phyloP scores from a whole-genome alignment of 2,113 vertebrate genomes.

The Anolis sagrei region DNA sequence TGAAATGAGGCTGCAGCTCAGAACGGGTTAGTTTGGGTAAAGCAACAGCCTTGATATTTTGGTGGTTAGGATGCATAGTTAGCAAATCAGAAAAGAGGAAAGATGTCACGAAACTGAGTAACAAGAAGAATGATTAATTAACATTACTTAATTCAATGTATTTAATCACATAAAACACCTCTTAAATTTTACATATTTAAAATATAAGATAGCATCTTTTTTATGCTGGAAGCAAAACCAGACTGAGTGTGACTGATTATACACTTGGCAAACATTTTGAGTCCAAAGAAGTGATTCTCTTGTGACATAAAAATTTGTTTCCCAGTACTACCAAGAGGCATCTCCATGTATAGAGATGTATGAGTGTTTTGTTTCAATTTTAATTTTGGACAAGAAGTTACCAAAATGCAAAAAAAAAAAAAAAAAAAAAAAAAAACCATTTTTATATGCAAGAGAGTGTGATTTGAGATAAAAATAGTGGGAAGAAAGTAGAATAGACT shows the following conservation, averaged over 20 bases:
- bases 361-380: not conserved
- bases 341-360: not conserved
- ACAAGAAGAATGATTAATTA: not conserved
- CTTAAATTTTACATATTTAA: not conserved
- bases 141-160: not conserved
- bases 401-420: too few species aligned
- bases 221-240: not conserved
- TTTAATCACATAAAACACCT: not conserved
- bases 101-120: not conserved
- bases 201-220: not conserved
- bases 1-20: not conserved
- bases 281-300: not conserved
- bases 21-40: not conserved
- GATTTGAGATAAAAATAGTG: too few species aligned
- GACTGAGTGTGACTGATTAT: not conserved
- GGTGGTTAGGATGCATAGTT: not conserved
- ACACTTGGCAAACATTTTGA: not conserved
- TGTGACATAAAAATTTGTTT: not conserved
- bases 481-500: too few species aligned
- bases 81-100: not conserved
- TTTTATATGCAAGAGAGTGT: too few species aligned
- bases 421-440: too few species aligned
- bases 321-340: rapidly evolving
- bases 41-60: not conserved
- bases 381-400: not conserved